A percentile compares a stretch with the other conserved stretches of the same genome.
Evolutionary conservation across 2,888 invertebrate genomes (phyloP).

Genomic region (Leuctra nigra): DNA sequence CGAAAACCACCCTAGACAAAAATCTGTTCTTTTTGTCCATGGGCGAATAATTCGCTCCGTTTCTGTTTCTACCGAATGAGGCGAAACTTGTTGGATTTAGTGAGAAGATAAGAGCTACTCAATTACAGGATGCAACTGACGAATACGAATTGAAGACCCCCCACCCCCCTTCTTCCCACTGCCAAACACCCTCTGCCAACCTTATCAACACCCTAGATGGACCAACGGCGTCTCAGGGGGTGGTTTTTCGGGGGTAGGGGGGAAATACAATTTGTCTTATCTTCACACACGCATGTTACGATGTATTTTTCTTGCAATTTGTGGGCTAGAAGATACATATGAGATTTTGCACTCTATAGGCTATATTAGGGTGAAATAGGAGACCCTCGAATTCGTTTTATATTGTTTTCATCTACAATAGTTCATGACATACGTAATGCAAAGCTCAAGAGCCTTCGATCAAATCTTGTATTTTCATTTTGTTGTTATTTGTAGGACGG

Average conservation of each 20-base stretch:
- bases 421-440: no score
- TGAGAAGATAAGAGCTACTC: constrained; percentile 12
- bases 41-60: neutral
- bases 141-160: constrained; percentile 10
- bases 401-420: no score
- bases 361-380: no score
- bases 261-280: constrained; percentile 17
- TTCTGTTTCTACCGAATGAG: neutral
- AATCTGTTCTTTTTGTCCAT: neutral
- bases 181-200: neutral
- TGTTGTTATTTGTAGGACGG: no score
- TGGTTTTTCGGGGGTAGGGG: no score
- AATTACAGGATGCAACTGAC: constrained; percentile 11
- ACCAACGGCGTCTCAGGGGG: neutral
- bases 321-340: neutral
- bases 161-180: neutral
- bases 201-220: constrained; percentile 14
- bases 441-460: no score
- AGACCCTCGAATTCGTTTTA: no score
- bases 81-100: constrained; percentile 9
- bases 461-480: no score
- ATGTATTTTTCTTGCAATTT: neutral
- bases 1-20: no score
- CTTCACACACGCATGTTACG: no score
- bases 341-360: no score